These are phyloP conservation scores for Drosophila multiciliata DNA, from an alignment of 2,888 invertebrate genomes.

Conservation along the genomic window DNA sequence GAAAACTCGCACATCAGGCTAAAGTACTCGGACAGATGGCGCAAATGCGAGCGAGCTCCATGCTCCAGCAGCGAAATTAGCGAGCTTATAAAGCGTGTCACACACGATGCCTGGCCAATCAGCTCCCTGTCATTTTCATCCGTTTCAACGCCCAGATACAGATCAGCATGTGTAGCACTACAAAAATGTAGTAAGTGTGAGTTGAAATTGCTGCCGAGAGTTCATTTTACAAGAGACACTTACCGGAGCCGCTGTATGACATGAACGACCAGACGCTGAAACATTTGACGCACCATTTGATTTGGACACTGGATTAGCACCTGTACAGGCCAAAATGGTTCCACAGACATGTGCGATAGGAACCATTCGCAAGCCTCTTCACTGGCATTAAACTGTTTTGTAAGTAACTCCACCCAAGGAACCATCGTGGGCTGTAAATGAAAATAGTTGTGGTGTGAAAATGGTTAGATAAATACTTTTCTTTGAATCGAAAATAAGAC, in stretches of 20 bases:
- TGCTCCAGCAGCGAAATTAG: conserved; percentile 94
- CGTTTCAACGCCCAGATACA: conserved; percentile 87
- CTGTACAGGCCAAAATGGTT: conserved; percentile 98
- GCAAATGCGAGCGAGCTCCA: conserved; percentile 93
- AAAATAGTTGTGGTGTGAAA: background rate
- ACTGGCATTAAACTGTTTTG: conserved; percentile 97
- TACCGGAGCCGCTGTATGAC: conserved; percentile 95
- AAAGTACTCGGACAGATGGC: conserved; percentile 97
- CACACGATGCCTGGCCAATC: conserved; percentile 93
- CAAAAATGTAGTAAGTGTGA: conserved; percentile 3
- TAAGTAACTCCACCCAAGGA: conserved; percentile 97
- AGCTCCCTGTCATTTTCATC: conserved; percentile 85
- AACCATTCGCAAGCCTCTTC: conserved; percentile 96
- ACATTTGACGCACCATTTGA: conserved; percentile 98
- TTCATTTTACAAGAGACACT: background rate
- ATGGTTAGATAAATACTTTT: no score
- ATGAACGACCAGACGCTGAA: conserved; percentile 96
- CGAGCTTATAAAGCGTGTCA: conserved; percentile 96
- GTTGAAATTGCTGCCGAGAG: background rate
- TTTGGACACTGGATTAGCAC: conserved; percentile 97
- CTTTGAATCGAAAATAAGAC: background rate
- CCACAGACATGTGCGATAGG: conserved; percentile 95
- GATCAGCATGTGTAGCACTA: conserved; percentile 87
- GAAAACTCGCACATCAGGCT: conserved; percentile 96
- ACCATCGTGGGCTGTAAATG: conserved; percentile 94